phyloP scores from a whole-genome alignment of 2,888 invertebrate species.

The Augochlorella aurata region DNA sequence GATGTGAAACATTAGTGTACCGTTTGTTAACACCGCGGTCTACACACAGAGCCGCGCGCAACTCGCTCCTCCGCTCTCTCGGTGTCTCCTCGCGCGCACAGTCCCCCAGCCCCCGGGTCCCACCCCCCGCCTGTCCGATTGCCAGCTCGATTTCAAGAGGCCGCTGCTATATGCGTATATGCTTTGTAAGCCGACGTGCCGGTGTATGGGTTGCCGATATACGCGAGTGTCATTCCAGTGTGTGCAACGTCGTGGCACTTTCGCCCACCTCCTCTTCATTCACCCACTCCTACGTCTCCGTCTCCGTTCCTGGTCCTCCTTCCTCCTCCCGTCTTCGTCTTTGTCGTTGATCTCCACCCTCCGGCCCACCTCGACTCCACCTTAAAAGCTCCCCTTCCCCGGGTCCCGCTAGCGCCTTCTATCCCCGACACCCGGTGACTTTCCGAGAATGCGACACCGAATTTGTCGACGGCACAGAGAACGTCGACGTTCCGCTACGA shows the following conservation, averaged over 20 bases:
- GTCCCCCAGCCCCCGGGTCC: not conserved
- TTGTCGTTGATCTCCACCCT: constrained; percentile 9
- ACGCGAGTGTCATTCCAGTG: constrained; percentile 50
- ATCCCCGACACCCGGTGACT: constrained; percentile 61
- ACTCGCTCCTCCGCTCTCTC: constrained; percentile 34
- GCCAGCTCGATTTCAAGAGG: constrained; percentile 51
- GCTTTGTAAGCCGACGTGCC: constrained; percentile 50
- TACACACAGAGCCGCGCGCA: constrained; percentile 74
- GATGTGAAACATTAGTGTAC: constrained; percentile 81
- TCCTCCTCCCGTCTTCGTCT: not conserved
- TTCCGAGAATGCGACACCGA: constrained; percentile 65
- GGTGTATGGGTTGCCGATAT: constrained; percentile 27
- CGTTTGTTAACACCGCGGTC: constrained; percentile 81
- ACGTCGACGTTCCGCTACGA: constrained; percentile 53
- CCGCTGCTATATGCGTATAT: constrained; percentile 61
- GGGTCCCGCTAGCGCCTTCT: constrained; percentile 20
- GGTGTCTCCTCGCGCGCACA: constrained; percentile 33
- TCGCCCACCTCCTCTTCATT: constrained; percentile 17
- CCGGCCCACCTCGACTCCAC: constrained; percentile 54
- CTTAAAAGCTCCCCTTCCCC: constrained; percentile 47
- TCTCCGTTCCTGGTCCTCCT: not conserved
- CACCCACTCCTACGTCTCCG: not conserved
- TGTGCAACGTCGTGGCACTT: constrained; percentile 27
- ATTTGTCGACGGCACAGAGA: constrained; percentile 66
- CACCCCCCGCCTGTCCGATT: constrained; percentile 37